phyloP scores from a whole-genome alignment of 2,888 invertebrate species.

The Conomelus anceps region DNA sequence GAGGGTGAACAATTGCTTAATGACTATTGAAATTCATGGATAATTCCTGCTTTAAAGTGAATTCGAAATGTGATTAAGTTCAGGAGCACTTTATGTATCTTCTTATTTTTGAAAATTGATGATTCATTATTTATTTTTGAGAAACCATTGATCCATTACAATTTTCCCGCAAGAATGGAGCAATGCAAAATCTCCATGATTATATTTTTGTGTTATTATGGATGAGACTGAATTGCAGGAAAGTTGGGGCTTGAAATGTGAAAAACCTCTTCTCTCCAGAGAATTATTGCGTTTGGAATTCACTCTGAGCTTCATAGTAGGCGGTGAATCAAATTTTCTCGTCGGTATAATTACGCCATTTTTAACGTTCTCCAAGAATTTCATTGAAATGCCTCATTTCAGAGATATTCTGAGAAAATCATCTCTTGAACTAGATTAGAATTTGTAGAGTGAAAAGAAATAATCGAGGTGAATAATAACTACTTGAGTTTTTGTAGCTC shows the following conservation, averaged over 20 bases:
- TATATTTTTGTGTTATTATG: too few species aligned
- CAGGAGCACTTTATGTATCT: too few species aligned
- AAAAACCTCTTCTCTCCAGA: not conserved
- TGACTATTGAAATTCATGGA: too few species aligned
- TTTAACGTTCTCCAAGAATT: not conserved
- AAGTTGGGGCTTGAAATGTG: not conserved
- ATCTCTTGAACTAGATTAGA: not conserved
- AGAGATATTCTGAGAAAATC: not conserved
- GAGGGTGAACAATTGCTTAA: too few species aligned
- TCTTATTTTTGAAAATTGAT: too few species aligned
- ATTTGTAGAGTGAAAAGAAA: not conserved
- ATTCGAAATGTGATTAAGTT: too few species aligned
- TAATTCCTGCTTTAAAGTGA: too few species aligned
- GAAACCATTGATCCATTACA: too few species aligned
- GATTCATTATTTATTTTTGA: too few species aligned
- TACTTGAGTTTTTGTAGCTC: not conserved
- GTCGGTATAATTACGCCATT: not conserved
- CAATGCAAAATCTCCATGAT: too few species aligned
- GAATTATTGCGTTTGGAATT: not conserved
- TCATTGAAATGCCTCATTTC: not conserved
- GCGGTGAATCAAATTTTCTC: not conserved
- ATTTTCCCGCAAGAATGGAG: too few species aligned
- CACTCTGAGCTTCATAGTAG: not conserved
- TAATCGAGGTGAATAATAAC: not conserved
- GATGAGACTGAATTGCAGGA: not conserved